Base-by-base conservation (phyloP, 2,888 invertebrate species). In the Philaethria dido region DNA sequence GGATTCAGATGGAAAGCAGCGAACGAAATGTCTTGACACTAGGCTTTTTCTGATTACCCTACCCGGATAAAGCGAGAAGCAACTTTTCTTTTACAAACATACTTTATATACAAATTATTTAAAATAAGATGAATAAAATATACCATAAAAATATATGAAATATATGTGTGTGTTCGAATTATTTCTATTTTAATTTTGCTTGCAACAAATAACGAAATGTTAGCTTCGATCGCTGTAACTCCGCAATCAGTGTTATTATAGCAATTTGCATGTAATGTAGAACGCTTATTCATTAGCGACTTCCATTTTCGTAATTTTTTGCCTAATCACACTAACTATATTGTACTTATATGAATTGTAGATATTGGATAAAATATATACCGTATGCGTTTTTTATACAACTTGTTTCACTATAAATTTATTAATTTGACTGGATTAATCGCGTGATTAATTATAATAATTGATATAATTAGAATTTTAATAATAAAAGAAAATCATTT, bases 251-350 rank as follows among this genome's bases (percentile, higher is more conserved):
- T 47, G 20, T 25, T 55, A 47, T 54, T 63, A 45, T 55, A 18
- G 36, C 47, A 39, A 55, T 57, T 47, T 55, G 47, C 55, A 64
- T 47, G 29, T 54, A 45, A 55, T 44, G 47, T 47, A 45, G 36
- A 36, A 47, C 22, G 25, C 64, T 55, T 64, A 25, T 47, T 64
- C 36, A 16, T 55, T 63, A 63, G 54, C 54, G 44, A 25, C 50
- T 52, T 54, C 18, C 20, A 61, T 61, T 55, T 54, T 33, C 55
- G 54, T 54, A 63, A 63, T 63, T 42, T 52, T 50, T 13, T 5
- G 52, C 50, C 18, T 44, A 42, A 62, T 42, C n/a, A 18, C 63
- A 20, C 29, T 22, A 25, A 29, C 20, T 55, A 45, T 22, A 8
- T n/a, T n/a, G n/a, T n/a, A 45, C 8, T 33, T 20, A n/a, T 5